These are phyloP conservation scores for Homarus gammarus DNA, from an alignment of 2,888 invertebrate species.

Conservation along the genomic window DNA sequence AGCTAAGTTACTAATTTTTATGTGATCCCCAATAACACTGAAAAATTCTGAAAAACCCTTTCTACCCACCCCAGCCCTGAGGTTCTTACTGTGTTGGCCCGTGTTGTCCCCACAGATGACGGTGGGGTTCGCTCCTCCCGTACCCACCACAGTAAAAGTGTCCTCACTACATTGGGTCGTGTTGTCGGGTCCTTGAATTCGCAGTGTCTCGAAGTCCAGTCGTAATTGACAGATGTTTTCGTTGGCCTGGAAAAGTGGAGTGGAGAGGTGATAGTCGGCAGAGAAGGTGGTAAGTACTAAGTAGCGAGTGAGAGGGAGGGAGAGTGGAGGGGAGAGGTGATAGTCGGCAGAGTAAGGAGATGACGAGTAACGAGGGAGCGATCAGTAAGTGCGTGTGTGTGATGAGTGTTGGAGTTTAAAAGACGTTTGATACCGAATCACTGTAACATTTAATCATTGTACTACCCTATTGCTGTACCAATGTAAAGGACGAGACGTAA, in stretches of 20 bases:
- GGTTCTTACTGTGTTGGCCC: constrained; percentile 65
- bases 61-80: not conserved
- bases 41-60: too few species aligned
- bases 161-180: constrained; percentile 19
- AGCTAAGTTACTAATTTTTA: too few species aligned
- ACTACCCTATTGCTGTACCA: too few species aligned
- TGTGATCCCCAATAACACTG: too few species aligned
- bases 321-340: not conserved
- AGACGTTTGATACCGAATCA: too few species aligned
- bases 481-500: too few species aligned
- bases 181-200: constrained; percentile 45
- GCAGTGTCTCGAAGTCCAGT: constrained; percentile 54
- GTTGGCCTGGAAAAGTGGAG: constrained; percentile 45
- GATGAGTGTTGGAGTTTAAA: too few species aligned
- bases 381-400: constrained; percentile 8
- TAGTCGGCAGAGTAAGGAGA: not conserved
- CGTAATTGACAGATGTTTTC: constrained; percentile 66
- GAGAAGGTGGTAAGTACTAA: not conserved
- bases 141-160: constrained; percentile 61
- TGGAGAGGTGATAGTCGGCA: not conserved
- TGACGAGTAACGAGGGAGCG: too few species aligned
- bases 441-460: too few species aligned
- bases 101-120: constrained; percentile 68
- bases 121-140: constrained; percentile 49
- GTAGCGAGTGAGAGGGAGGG: not conserved